Conservation (phyloP, 2,888 invertebrate genomes). For the Protonemura montana region DNA sequence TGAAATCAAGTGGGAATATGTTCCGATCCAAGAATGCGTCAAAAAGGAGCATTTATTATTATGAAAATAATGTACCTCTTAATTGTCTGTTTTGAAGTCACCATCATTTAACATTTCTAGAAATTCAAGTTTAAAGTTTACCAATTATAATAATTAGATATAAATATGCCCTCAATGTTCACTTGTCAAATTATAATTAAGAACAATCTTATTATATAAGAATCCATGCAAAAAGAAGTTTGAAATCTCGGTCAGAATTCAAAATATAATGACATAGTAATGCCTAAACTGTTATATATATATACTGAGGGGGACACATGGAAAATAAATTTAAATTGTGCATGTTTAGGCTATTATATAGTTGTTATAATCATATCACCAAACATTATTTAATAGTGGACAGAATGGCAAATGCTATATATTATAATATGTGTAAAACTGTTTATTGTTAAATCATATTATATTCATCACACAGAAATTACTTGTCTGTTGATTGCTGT, state of each 20-base stretch:
- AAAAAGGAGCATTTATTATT: not conserved
- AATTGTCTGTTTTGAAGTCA: not conserved
- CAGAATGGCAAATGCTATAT: slow-evolving; percentile 12
- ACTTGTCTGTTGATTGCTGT: no score
- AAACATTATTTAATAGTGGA: slow-evolving; percentile 35
- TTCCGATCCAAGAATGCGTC: not conserved
- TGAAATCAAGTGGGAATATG: not conserved
- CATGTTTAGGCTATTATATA: slow-evolving; percentile 30
- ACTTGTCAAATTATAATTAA: not conserved
- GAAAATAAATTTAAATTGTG: slow-evolving; percentile 3
- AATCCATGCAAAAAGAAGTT: not conserved
- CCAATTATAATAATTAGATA: not conserved
- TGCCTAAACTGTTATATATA: not conserved
- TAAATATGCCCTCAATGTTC: slow-evolving; percentile 2
- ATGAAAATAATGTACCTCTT: not conserved
- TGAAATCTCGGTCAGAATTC: not conserved
- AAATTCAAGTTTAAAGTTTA: not conserved
- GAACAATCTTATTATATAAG: not conserved
- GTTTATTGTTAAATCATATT: slow-evolving; percentile 12
- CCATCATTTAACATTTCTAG: not conserved
- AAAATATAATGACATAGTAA: not conserved
- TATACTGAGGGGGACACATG: not conserved
- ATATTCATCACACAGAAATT: not conserved
- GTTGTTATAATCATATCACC: slow-evolving; percentile 36
- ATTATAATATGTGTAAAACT: slow-evolving; percentile 12